Percentiles rank a stretch among this genome's conserved stretches.
Evolutionary conservation across 2,888 invertebrate species (phyloP).

Genomic region (Paralinhomoeus sp.): DNA sequence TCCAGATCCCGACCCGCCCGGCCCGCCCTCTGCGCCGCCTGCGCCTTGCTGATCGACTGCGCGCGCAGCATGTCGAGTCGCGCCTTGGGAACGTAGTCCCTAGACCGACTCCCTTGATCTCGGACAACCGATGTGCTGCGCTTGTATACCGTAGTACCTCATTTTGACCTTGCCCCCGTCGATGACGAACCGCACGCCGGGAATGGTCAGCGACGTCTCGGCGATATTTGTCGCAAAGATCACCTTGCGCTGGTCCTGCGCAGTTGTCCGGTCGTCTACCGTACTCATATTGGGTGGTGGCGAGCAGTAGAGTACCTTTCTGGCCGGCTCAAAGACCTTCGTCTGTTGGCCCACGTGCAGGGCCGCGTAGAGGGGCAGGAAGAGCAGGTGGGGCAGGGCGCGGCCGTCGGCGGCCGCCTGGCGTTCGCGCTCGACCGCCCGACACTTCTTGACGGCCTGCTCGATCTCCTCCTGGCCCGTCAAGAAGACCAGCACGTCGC

Average conservation of each 20-base stretch:
- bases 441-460: conserved; percentile 17
- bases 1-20: conserved; percentile 37
- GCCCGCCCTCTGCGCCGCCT: conserved; percentile 58
- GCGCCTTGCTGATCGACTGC: conserved; percentile 59
- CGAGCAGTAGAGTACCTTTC: too few species aligned
- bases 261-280: too few species aligned
- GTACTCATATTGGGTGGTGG: too few species aligned
- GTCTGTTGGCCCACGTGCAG: conserved; percentile 61
- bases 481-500: conserved; percentile 33
- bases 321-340: conserved; percentile 51
- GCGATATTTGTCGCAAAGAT: conserved; percentile 86
- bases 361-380: conserved; percentile 68
- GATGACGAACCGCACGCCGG: conserved; percentile 54
- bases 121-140: too few species aligned
- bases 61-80: conserved; percentile 48
- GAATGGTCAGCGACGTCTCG: conserved; percentile 88
- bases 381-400: too few species aligned
- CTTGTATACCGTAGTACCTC: background rate
- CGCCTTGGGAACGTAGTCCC: conserved; percentile 11
- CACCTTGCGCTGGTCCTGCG: conserved; percentile 47
- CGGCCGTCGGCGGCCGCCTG: background rate
- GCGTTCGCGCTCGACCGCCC: too few species aligned
- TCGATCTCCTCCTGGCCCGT: conserved; percentile 86
- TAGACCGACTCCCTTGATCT: too few species aligned
- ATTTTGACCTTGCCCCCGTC: conserved; percentile 23